These are phyloP conservation scores for Silurus asotus DNA, from an alignment of 2,113 vertebrate genomes.

Conservation along the genomic window DNA sequence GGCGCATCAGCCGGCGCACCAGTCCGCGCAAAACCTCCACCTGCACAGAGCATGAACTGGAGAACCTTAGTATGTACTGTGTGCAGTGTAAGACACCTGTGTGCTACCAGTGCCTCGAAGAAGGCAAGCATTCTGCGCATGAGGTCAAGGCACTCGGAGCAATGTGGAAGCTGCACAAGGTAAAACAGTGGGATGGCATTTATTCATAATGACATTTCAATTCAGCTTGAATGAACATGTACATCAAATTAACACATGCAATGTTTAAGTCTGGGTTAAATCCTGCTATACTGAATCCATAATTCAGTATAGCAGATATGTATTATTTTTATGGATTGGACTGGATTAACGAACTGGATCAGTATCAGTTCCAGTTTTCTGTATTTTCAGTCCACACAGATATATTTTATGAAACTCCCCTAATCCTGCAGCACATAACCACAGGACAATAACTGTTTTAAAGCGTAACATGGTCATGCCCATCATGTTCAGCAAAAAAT, in stretches of 20 bases:
- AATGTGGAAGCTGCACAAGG: constrained; percentile 99
- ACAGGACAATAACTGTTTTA: background rate
- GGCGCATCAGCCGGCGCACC: constrained; percentile 86
- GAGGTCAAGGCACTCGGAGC: constrained; percentile 96
- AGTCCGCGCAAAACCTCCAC: constrained; percentile 95
- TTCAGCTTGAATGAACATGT: background rate
- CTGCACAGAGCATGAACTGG: constrained; percentile 97
- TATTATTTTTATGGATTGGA: too few relatives aligned
- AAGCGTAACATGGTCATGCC: background rate
- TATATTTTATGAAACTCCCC: background rate
- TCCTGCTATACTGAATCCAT: background rate
- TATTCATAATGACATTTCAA: background rate
- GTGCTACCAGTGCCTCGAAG: constrained; percentile 97
- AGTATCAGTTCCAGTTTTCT: background rate
- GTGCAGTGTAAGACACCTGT: constrained; percentile 95
- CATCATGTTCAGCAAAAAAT: background rate
- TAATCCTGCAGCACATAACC: background rate
- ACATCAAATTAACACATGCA: background rate
- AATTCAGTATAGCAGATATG: background rate
- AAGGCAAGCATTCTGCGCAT: constrained; percentile 92
- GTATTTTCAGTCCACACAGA: background rate
- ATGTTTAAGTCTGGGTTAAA: background rate
- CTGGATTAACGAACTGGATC: background rate
- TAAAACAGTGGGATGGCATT: constrained; percentile 60
- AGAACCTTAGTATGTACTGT: constrained; percentile 99